These are phyloP conservation scores for Pollicipes pollicipes DNA, from an alignment of 1,140 invertebrate genomes.

Conservation along the genomic window DNA sequence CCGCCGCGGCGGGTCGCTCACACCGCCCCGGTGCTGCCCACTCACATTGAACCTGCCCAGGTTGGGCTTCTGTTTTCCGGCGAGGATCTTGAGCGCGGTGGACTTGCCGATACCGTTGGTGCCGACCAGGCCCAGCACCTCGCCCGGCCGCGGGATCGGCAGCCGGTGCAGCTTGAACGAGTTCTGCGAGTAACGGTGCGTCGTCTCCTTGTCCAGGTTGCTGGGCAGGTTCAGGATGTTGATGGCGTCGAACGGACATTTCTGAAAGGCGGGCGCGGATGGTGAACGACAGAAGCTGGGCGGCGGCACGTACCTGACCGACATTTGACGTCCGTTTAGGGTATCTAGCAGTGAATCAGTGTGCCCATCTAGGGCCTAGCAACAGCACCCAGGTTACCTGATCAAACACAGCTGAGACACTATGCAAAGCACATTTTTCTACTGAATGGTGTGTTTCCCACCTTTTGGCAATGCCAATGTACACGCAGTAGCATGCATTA, in stretches of 20 bases:
- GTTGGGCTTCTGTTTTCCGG: constrained; percentile 97
- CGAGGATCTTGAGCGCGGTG: constrained; percentile 94
- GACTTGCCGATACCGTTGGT: constrained; percentile 99
- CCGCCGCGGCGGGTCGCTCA: no score
- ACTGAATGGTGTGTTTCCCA: no score
- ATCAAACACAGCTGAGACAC: no score
- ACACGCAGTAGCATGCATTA: no score
- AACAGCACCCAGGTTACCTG: no score
- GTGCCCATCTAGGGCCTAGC: no score
- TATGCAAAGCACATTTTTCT: no score
- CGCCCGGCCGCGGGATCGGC: constrained; percentile 85
- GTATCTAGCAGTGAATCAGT: no score
- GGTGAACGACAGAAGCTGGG: no score
- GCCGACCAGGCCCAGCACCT: constrained; percentile 92
- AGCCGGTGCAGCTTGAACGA: constrained; percentile 96
- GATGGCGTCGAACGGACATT: constrained; percentile 99
- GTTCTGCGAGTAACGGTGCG: constrained; percentile 97
- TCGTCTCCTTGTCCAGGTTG: constrained; percentile 94
- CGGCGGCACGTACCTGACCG: no score
- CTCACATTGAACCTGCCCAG: constrained; percentile 58
- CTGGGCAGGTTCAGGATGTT: constrained; percentile 97
- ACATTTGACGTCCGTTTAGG: no score
- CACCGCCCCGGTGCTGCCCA: background rate
- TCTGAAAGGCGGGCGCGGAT: constrained; percentile 37
- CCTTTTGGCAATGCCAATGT: no score